Evolutionary conservation across 2,888 invertebrate species (phyloP), one percentile per base, ranked within the genome.

Genomic region (Hipparchia sbordonii): DNA sequence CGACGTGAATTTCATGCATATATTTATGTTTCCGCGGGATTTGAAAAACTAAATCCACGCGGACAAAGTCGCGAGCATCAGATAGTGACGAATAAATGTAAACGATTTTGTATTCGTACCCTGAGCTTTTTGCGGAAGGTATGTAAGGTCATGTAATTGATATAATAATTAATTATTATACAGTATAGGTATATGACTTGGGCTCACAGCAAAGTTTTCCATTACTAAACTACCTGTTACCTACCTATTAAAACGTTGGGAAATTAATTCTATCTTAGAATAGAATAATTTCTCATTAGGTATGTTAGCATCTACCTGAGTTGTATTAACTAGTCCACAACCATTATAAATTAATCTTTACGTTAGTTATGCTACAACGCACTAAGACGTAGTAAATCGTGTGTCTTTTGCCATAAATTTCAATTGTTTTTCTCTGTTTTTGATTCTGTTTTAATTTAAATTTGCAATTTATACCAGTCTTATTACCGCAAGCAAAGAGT

Each of bases 361-460:
- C 52, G 51, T 39, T 56, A 67, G 56, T 45, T 67, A 67, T 48
- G n/a, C 45, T 13, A 57, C 67, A 59, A 59, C 57, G 67, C 67
- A 48, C 13, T 67, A 6, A 63, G 67, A 45, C 13, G 56, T 39
- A 9, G 67, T 67, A 45, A 67, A 59, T 67, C 10, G 45, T 67
- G 48, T 13, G 45, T 45, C 45, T 67, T 67, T 67, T 57, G 59
- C 54, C 67, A 57, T 57, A 59, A 48, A 59, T 46, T 67, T 67
- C 59, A 59, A 67, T 67, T 67, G 56, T 59, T 48, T 59, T 59
- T 57, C 48, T 7, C 46, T 46, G 56, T 59, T 67, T 63, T 63
- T 63, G 63, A 10, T 63, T 63, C 51, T 63, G 48, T 9, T 23
- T 59, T 46, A 59, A 67, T 57, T 67, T 56, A 59, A 13, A 59